These are phyloP conservation scores for Drosophila biarmipes DNA, from an alignment of 1,140 invertebrate species.

Conservation along the genomic window DNA sequence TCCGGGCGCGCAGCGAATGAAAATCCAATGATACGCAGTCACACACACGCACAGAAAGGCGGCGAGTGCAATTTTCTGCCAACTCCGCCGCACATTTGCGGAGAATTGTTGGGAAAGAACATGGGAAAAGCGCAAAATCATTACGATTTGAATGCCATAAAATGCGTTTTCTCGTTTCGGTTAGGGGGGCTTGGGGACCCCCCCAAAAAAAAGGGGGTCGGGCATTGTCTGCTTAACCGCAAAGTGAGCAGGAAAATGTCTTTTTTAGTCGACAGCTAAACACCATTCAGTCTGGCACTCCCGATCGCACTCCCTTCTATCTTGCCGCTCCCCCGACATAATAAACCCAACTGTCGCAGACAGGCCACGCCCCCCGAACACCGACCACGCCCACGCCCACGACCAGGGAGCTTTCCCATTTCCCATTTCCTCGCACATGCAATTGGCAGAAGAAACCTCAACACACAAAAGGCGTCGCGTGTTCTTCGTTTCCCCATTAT, in stretches of 20 bases:
- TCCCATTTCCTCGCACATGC: slow-evolving; percentile 12
- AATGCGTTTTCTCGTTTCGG: slow-evolving; percentile 47
- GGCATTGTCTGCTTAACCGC: slow-evolving; percentile 42
- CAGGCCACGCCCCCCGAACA: slow-evolving; percentile 12
- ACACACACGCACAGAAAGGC: slow-evolving; percentile 11
- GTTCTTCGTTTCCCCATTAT: slow-evolving; percentile 9
- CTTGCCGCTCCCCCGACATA: slow-evolving; percentile 22
- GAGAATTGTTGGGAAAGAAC: slow-evolving; percentile 50
- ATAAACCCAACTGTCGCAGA: slow-evolving; percentile 38
- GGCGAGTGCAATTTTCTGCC: slow-evolving; percentile 58
- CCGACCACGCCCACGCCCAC: neutral
- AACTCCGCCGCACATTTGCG: slow-evolving; percentile 60
- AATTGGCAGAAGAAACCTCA: slow-evolving; percentile 10
- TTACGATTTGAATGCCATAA: slow-evolving; percentile 72
- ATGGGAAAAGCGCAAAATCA: slow-evolving; percentile 66
- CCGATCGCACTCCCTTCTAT: neutral
- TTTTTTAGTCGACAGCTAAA: slow-evolving; percentile 53
- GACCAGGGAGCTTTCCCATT: neutral
- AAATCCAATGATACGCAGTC: slow-evolving; percentile 52
- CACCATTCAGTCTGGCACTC: slow-evolving; percentile 27
- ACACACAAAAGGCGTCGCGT: slow-evolving; percentile 58
- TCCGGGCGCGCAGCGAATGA: slow-evolving; percentile 35
- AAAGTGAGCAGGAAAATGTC: slow-evolving; percentile 47
- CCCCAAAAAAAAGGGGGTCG: neutral
- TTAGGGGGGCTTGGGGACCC: neutral